phyloP scores from a whole-genome alignment of 2,797 vertebrate genomes.

The Pipistrellus pipistrellus region DNA sequence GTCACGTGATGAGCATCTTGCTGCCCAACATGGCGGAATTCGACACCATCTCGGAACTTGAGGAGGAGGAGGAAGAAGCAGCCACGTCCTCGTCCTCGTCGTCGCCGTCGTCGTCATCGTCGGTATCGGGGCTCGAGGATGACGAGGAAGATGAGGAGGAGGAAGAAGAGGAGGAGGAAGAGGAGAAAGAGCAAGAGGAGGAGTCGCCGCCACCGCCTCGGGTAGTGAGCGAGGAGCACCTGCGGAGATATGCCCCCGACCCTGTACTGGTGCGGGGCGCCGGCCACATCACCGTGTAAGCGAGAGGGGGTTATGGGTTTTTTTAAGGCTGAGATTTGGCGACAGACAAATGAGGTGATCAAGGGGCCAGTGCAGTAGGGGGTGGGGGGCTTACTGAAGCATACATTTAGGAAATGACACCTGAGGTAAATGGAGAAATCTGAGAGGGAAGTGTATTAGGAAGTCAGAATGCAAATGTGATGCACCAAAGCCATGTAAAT shows the following conservation, averaged over 20 bases:
- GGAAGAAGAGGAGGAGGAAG: slow-evolving; percentile 94
- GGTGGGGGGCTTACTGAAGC: slow-evolving; percentile 28
- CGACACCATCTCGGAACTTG: slow-evolving; percentile 98
- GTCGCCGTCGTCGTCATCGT: slow-evolving; percentile 74
- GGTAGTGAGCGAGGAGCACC: slow-evolving; percentile 94
- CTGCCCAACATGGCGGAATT: slow-evolving; percentile 99
- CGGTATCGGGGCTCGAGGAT: slow-evolving; percentile 96
- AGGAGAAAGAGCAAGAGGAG: slow-evolving; percentile 90
- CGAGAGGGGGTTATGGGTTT: slow-evolving; percentile 57
- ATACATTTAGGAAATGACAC: slow-evolving; percentile 1
- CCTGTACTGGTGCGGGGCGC: slow-evolving; percentile 97
- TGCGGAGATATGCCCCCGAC: slow-evolving; percentile 94
- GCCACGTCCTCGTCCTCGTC: slow-evolving; percentile 65
- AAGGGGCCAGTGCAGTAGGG: slow-evolving; percentile 36
- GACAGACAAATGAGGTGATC: slow-evolving; percentile 30
- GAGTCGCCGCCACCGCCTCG: slow-evolving; percentile 84
- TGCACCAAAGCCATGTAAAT: neutral
- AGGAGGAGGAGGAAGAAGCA: slow-evolving; percentile 92
- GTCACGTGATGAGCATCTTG: slow-evolving; percentile 96
- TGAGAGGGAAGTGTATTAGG: slow-evolving; percentile 10
- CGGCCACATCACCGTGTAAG: slow-evolving; percentile 99
- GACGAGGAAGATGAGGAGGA: slow-evolving; percentile 97
- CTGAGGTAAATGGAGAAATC: slow-evolving; percentile 1
- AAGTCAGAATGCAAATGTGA: neutral
- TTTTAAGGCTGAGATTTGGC: slow-evolving; percentile 72